Percentiles rank a stretch among this genome's conserved stretches.
Evolutionary conservation across 1,140 invertebrate genomes (phyloP).

Genomic region (Dufourea novaeangliae): DNA sequence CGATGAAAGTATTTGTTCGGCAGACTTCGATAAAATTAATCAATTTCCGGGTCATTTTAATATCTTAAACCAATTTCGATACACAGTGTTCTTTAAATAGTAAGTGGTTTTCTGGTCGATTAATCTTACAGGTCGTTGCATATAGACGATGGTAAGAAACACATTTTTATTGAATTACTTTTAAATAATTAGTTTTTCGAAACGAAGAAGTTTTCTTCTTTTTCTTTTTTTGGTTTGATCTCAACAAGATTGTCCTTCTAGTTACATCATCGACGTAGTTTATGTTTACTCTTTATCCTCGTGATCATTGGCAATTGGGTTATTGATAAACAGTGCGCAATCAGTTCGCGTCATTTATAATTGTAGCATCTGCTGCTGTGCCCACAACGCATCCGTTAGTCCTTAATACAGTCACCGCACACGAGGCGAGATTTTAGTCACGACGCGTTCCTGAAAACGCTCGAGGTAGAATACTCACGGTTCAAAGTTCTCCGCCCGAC

Average conservation of each 20-base stretch:
- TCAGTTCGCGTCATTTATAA: constrained; percentile 31
- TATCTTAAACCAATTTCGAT: no score
- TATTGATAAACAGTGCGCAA: background rate
- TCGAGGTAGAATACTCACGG: background rate
- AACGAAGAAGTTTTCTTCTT: no score
- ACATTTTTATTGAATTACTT: background rate
- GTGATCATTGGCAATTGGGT: constrained; percentile 13
- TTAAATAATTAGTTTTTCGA: no score
- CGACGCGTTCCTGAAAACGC: background rate
- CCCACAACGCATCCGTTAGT: constrained; percentile 6
- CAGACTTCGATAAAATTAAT: no score
- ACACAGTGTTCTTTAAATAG: no score
- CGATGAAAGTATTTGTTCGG: no score
- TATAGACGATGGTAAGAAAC: no score
- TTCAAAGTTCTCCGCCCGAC: constrained; percentile 28
- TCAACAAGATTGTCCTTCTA: background rate
- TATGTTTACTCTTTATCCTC: background rate
- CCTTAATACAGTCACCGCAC: background rate
- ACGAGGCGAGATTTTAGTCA: constrained; percentile 10
- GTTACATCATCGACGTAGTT: background rate
- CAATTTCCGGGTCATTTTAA: no score
- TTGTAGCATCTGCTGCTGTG: constrained; percentile 41
- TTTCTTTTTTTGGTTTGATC: no score
- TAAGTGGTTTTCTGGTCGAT: no score
- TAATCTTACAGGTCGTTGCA: no score